These are phyloP conservation scores for Erpetoichthys calabaricus DNA, from an alignment of 2,797 vertebrate species.

Conservation along the genomic window DNA sequence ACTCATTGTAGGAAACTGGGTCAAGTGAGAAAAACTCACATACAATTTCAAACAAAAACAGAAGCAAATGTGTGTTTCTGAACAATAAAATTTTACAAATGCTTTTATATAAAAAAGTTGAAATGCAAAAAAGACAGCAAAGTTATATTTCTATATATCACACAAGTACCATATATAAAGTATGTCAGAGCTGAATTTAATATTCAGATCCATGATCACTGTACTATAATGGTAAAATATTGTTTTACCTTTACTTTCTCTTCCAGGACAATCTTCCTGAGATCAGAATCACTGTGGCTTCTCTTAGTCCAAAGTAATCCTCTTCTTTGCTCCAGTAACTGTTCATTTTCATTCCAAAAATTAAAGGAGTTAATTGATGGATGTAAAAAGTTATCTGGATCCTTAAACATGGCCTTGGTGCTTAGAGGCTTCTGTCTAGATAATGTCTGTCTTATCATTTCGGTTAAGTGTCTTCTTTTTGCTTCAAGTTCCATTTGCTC, in stretches of 20 bases:
- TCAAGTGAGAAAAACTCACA: no score
- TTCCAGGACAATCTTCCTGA: constrained; percentile 37
- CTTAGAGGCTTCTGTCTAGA: constrained; percentile 29
- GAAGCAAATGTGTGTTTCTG: no score
- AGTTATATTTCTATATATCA: no score
- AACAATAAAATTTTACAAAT: no score
- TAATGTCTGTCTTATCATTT: constrained; percentile 44
- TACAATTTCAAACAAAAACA: no score
- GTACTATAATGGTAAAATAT: no score
- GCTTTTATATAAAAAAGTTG: no score
- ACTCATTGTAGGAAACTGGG: no score
- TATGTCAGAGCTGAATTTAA: no score
- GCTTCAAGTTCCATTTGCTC: constrained; percentile 46
- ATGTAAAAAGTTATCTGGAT: constrained; percentile 19
- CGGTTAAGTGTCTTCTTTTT: constrained; percentile 28
- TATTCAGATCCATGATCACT: no score
- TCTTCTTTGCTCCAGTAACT: constrained; percentile 42
- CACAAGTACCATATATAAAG: no score
- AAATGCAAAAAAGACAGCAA: no score
- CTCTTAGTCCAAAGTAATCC: constrained; percentile 42
- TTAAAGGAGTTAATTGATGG: constrained; percentile 21
- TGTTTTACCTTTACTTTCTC: constrained; percentile 13
- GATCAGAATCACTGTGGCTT: constrained; percentile 58
- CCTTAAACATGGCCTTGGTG: constrained; percentile 21
- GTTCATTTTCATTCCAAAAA: constrained; percentile 49